phyloP scores from a whole-genome alignment of 2,888 invertebrate species.

The Ischnura elegans region DNA sequence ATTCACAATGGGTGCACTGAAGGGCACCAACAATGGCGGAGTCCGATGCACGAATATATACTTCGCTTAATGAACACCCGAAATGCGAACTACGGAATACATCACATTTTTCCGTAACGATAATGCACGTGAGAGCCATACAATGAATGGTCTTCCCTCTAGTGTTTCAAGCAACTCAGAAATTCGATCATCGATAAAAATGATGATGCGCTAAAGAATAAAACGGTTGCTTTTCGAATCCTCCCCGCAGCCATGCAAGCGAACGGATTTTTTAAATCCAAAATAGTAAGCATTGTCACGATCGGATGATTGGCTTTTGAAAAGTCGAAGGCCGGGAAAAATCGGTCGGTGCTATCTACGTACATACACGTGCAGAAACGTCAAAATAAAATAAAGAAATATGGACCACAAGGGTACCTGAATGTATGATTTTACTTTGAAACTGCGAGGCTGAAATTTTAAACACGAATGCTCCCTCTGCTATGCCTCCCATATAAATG shows the following conservation, averaged over 20 bases:
- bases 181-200: neutral
- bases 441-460: neutral
- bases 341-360: neutral
- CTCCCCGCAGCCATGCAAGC: neutral
- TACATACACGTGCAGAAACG: neutral
- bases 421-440: neutral
- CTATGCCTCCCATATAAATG: neutral
- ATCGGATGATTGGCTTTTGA: neutral
- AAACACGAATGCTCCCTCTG: neutral
- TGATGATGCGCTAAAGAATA: neutral
- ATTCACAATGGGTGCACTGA: neutral
- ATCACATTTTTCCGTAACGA: neutral
- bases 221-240: neutral
- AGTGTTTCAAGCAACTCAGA: neutral
- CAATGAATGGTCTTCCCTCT: neutral
- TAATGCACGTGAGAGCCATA: neutral
- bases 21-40: neutral
- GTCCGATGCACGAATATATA: neutral
- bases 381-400: too few relatives aligned
- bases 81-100: neutral
- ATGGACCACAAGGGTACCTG: neutral
- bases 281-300: neutral
- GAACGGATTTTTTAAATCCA: neutral
- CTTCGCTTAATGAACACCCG: neutral
- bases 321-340: neutral